These are phyloP conservation scores for Digitonthophagus gazella DNA, from an alignment of 2,888 invertebrate species.

Conservation along the genomic window DNA sequence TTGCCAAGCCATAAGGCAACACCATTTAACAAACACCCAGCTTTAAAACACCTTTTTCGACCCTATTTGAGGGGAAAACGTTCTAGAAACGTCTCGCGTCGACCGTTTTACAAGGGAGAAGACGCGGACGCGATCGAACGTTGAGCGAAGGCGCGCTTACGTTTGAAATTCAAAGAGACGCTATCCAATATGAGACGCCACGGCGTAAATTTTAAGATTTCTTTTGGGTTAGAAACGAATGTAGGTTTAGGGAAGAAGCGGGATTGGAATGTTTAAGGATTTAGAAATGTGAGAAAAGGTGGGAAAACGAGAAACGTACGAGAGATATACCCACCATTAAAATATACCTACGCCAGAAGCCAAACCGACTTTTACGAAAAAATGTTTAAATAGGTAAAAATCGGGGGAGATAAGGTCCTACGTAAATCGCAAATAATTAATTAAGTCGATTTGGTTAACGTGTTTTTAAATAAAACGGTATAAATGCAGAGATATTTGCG, in stretches of 20 bases:
- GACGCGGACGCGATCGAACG: no score
- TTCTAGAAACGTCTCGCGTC: no score
- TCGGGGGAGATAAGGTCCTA: slow-evolving; percentile 47
- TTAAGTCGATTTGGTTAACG: slow-evolving; percentile 54
- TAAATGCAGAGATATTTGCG: slow-evolving; percentile 58
- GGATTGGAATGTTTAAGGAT: background rate
- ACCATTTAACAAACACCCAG: no score
- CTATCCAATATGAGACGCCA: background rate
- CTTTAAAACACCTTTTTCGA: no score
- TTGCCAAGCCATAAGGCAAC: no score
- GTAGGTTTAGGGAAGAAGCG: background rate
- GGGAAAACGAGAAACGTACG: background rate
- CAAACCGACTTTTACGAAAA: slow-evolving; percentile 37
- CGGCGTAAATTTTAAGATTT: slow-evolving; percentile 9
- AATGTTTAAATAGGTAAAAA: slow-evolving; percentile 41
- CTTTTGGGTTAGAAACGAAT: slow-evolving; percentile 21
- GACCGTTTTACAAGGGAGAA: no score
- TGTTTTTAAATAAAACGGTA: slow-evolving; percentile 48
- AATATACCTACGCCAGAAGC: slow-evolving; percentile 28
- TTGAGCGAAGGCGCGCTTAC: background rate
- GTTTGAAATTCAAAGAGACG: slow-evolving; percentile 1
- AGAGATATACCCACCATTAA: background rate
- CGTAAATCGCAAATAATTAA: slow-evolving; percentile 51
- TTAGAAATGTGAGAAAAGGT: background rate
- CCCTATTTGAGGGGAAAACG: no score